A percentile compares a stretch with the other conserved stretches of the same genome.
Evolutionary conservation across 2,113 vertebrate species (phyloP).

Genomic region (Pristiophorus japonicus): DNA sequence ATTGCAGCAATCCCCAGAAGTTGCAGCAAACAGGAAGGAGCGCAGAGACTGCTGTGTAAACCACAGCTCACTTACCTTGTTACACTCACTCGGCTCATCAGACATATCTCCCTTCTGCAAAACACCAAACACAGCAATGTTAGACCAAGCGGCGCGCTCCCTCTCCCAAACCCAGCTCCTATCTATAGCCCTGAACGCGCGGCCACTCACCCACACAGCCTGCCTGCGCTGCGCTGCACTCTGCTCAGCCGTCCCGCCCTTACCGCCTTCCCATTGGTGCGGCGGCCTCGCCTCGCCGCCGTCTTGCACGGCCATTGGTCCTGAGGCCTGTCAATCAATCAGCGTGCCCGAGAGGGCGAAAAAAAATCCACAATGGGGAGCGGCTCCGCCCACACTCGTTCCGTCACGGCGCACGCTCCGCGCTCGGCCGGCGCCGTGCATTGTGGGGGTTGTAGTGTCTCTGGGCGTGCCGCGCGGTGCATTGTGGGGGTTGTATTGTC

Average conservation of each 20-base stretch:
- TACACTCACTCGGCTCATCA: not conserved
- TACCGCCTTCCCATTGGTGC: not conserved
- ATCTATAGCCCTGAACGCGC: too few relatives aligned
- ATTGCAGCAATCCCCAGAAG: not conserved
- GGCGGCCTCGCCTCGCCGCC: not conserved
- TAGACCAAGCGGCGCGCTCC: not conserved
- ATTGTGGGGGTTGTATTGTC: not conserved
- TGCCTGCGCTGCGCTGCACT: not conserved
- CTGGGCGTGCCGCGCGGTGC: too few relatives aligned
- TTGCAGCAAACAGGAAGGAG: not conserved
- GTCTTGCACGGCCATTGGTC: not conserved
- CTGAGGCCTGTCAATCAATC: not conserved
- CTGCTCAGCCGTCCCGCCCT: not conserved
- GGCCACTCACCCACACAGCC: too few relatives aligned
- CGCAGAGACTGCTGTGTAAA: not conserved
- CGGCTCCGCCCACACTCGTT: not conserved
- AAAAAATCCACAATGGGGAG: not conserved
- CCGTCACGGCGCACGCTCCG: too few relatives aligned
- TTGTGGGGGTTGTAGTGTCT: not conserved
- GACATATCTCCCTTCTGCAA: not conserved
- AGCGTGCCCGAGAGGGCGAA: too few relatives aligned
- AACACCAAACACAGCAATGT: not conserved
- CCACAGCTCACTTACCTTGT: constrained; percentile 15
- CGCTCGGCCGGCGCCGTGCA: not conserved
- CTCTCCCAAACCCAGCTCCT: too few relatives aligned